Base-by-base conservation (phyloP, 2,888 invertebrate species). In the Lithophane ornitopus region DNA sequence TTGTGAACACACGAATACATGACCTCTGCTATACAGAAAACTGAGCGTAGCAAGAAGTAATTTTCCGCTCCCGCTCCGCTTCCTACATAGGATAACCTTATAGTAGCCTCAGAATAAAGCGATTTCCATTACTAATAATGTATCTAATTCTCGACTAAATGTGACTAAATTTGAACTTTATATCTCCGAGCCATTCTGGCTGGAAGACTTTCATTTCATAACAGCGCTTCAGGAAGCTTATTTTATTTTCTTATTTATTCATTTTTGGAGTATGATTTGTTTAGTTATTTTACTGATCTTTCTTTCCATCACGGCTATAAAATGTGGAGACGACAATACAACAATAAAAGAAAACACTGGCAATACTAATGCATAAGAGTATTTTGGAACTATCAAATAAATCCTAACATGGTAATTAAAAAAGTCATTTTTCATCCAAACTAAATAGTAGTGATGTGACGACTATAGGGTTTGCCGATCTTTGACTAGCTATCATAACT, bases 131-230 rank as follows among this genome's bases (percentile, higher is more conserved):
- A 70, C 61, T 49, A 81, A 28, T n/a, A 80, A 61, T 3, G 67
- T 74, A 52, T 56, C 78, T 81, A 81, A 74, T 34, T 74, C 0
- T 56, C 22, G 70, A 74, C 74, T 81, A 74, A 26, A 52, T 63
- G 74, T 68, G 49, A 58, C 74, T 81, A 81, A 70, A 81, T 82
- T 82, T 82, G 82, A 82, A 82, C 82, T 82, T 80, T 59, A 44
- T 12, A 71, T 70, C 82, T 76, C 61, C 82, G 19, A 59, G 70
- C 68, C 82, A 7, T 39, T 16, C 0, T 19, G 76, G 59, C 67
- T 26, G 82, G 82, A 82, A 82, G 83, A 82, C 83, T 65, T 75
- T 59, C 16, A 65, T 70, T 80, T 77, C 63, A 63, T 61, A 44
- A 39, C 72, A 72, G 78, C 78, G 78, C 78, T 78, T 77, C 12